Evolutionary conservation across 2,113 vertebrate genomes (phyloP), one percentile per base, ranked within the genome.

Genomic region (Spizaetus ornatus): DNA sequence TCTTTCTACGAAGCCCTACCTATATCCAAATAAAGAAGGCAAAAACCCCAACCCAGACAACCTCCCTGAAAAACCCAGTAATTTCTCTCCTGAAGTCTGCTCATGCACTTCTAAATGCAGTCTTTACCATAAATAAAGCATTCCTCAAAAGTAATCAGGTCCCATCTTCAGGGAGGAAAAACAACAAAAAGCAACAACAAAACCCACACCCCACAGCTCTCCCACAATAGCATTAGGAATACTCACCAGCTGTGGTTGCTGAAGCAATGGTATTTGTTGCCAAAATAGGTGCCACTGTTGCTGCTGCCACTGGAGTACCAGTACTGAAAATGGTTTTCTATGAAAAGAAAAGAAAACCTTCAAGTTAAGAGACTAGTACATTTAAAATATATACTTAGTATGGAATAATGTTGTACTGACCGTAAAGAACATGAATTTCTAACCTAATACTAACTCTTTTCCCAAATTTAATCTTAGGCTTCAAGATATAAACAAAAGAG

Each of bases 321-420:
- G 99, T 98, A 91, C 99, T 99, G 96, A 99, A 99, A 93, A 99
- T 99, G 3, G 99, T 98, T 97, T 99, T 99, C 99, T 99, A 88
- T 15, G 77, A 67, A 80, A 72, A 63, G 38, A 40, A 69, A 69
- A 74, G 65, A 80, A 86, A 67, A 66, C 1, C 13, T 45, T 58
- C 4, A 45, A 29, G 22, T 96, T 53, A 95, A 77, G 83, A 83
- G 16, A 76, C 8, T 1, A 32, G 14, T 22, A 48, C 6, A 29
- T 63, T 70, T 73, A 20, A 89, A 74, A 71, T 25, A 63, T 23
- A 6, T 16, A 27, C 9, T 42, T 20, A 27, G 10, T 2, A 56
- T 3, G 6, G 10, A 53, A 86, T 76, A 45, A 11, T 1, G 8
- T 13, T 48, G 29, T n/a, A 31, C 2, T 13, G 47, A 53, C 56